A percentile compares a stretch with the other conserved stretches of the same genome.
Evolutionary conservation across 2,113 vertebrate species (phyloP).

Genomic region (Mesoclemmys tuberculata): DNA sequence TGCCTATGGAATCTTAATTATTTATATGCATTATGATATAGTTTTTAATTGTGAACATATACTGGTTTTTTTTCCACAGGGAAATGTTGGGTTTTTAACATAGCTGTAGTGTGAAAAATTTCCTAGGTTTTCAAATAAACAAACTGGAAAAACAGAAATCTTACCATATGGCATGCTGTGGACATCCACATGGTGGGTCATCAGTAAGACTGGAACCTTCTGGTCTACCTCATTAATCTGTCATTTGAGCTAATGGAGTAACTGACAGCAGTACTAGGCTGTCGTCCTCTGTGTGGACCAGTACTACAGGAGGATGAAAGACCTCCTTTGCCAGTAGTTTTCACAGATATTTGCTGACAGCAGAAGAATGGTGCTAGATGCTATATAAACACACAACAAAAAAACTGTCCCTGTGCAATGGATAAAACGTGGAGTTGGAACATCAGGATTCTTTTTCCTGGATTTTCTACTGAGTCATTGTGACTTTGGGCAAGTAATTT

Average conservation of each 20-base stretch:
- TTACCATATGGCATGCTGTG: not conserved
- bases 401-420: not conserved
- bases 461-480: not conserved
- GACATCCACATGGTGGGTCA: not conserved
- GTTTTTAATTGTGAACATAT: not conserved
- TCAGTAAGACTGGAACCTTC: not conserved
- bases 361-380: not conserved
- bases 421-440: not conserved
- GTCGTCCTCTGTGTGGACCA: not conserved
- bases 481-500: not conserved
- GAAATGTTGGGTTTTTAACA: not conserved
- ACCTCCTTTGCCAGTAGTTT: not conserved
- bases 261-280: not conserved
- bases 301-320: not conserved
- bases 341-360: not conserved
- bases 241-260: not conserved
- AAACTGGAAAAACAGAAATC: not conserved
- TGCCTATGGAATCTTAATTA: not conserved
- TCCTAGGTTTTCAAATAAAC: not conserved
- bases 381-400: not conserved
- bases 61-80: not conserved
- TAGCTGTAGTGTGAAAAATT: not conserved
- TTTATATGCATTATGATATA: not conserved
- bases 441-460: not conserved
- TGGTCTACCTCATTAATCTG: not conserved